Evolutionary conservation across 2,113 vertebrate species (phyloP).

Genomic region (Petroica traversi): DNA sequence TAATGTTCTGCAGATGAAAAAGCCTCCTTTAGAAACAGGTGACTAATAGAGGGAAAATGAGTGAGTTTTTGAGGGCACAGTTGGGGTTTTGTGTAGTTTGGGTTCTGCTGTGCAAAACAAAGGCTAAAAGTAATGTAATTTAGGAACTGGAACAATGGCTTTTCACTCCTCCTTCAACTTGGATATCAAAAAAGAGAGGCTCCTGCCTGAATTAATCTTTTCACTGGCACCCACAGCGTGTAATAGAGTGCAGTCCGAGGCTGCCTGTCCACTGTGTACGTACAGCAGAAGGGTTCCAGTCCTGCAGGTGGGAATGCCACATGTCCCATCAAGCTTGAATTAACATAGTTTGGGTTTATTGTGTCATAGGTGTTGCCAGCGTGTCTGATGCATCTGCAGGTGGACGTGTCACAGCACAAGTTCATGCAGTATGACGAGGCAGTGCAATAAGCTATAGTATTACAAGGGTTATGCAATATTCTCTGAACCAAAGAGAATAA

Average conservation of each 20-base stretch:
- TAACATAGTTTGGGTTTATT: slow-evolving; percentile 28
- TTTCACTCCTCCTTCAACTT: background rate
- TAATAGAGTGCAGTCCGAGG: background rate
- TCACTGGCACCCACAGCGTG: fast-evolving
- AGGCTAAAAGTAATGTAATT: background rate
- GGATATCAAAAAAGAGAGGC: background rate
- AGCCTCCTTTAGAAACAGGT: background rate
- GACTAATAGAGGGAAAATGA: background rate
- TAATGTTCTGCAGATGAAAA: slow-evolving; percentile 37
- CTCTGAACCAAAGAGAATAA: background rate
- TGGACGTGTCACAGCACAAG: slow-evolving; percentile 55
- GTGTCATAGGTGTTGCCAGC: slow-evolving; percentile 49
- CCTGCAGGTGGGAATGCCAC: background rate
- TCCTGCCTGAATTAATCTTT: background rate
- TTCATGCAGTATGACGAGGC: background rate
- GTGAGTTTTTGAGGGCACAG: background rate
- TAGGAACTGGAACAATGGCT: background rate
- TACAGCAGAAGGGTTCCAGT: background rate
- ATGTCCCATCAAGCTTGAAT: slow-evolving; percentile 23
- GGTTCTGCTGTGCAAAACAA: background rate
- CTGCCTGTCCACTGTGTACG: fast-evolving
- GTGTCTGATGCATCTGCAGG: slow-evolving; percentile 48
- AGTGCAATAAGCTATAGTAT: background rate
- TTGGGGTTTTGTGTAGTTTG: background rate
- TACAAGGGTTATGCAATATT: slow-evolving; percentile 29